phyloP scores from a whole-genome alignment of 2,113 vertebrate genomes.

The Hystrix cristata region DNA sequence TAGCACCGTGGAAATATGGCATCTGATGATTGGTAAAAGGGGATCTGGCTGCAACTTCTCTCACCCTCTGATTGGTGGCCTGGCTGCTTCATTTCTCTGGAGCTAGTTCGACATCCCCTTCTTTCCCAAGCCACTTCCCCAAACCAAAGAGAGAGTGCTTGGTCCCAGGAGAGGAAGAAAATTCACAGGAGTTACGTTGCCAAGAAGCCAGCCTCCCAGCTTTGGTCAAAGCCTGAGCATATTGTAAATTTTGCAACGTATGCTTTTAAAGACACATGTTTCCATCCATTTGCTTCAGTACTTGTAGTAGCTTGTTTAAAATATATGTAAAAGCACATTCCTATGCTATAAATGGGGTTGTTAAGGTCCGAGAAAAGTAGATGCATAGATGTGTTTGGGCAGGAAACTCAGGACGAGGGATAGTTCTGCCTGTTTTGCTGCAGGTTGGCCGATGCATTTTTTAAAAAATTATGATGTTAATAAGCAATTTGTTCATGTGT shows the following conservation, averaged over 20 bases:
- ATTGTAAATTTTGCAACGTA: not conserved
- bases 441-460: not conserved
- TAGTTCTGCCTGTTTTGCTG: fast-evolving
- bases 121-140: not conserved
- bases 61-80: not conserved
- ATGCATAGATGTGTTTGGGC: not conserved
- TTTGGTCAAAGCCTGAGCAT: not conserved
- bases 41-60: not conserved
- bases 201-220: not conserved
- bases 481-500: not conserved
- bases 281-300: not conserved
- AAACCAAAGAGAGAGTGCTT: not conserved
- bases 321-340: not conserved
- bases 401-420: not conserved
- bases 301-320: not conserved
- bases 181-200: not conserved
- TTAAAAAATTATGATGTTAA: not conserved
- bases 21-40: not conserved
- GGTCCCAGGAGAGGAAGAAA: not conserved
- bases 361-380: not conserved
- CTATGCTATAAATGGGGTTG: not conserved
- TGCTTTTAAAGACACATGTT: not conserved
- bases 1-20: fast-evolving
- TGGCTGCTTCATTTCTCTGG: not conserved
- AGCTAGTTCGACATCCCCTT: not conserved